A percentile compares a stretch with the other conserved stretches of the same genome.
These are phyloP conservation scores for Stegana nigrithorax DNA, from an alignment of 2,888 invertebrate genomes.

Conservation along the genomic window DNA sequence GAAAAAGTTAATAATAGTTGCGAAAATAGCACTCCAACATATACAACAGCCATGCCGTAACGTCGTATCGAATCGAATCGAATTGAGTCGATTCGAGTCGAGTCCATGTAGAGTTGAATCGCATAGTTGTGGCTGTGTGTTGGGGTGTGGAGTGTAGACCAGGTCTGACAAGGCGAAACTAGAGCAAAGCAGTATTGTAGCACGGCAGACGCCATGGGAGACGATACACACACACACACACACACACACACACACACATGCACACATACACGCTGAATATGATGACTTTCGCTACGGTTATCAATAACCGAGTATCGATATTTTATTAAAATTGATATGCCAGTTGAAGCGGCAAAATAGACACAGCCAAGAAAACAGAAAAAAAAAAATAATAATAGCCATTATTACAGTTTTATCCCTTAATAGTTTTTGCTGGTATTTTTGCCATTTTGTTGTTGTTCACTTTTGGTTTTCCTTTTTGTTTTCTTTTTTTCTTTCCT, in stretches of 20 bases:
- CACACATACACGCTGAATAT: no score
- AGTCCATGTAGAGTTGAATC: no score
- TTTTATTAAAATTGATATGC: conserved; percentile 59
- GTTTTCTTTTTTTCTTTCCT: conserved; percentile 12
- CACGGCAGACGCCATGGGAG: conserved; percentile 1
- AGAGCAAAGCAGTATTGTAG: no score
- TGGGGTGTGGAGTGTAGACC: no score
- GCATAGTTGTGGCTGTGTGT: no score
- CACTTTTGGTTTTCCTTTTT: neutral
- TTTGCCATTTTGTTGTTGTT: neutral
- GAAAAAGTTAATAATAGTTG: no score
- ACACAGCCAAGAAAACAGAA: conserved; percentile 13
- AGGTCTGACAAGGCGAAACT: no score
- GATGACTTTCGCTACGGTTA: conserved; percentile 59
- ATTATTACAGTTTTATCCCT: conserved; percentile 55
- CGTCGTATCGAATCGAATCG: neutral
- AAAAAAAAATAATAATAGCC: conserved; percentile 52
- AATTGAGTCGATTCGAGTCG: neutral
- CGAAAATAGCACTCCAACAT: no score
- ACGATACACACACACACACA: no score
- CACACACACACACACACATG: no score
- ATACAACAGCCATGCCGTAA: no score
- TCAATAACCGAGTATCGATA: conserved; percentile 58
- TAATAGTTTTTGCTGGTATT: conserved; percentile 46
- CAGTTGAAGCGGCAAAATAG: conserved; percentile 19